phyloP scores from a whole-genome alignment of 2,797 vertebrate species.

The Danionella dracula region DNA sequence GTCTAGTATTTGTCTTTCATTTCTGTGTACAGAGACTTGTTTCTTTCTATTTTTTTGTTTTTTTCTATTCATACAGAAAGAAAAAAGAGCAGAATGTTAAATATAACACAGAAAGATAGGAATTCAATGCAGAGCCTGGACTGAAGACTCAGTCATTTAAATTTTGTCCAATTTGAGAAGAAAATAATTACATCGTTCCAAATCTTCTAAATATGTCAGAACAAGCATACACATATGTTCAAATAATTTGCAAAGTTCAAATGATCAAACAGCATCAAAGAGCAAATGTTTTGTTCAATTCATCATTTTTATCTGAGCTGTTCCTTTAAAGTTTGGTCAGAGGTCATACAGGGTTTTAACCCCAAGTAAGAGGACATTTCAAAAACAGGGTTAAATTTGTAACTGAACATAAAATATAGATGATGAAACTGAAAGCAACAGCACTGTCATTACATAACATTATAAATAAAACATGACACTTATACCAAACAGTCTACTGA shows the following conservation, averaged over 20 bases:
- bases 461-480: neutral
- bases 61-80: neutral
- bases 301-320: neutral
- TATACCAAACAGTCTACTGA: neutral
- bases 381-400: neutral
- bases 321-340: too few relatives aligned
- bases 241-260: too few relatives aligned
- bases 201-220: too few relatives aligned
- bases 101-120: neutral
- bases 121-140: neutral
- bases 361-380: too few relatives aligned
- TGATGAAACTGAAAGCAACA: neutral
- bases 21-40: neutral
- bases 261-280: too few relatives aligned
- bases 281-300: too few relatives aligned
- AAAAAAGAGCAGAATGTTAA: neutral
- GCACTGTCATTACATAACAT: neutral
- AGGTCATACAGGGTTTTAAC: too few relatives aligned
- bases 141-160: too few relatives aligned
- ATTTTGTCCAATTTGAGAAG: too few relatives aligned
- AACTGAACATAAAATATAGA: neutral
- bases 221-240: too few relatives aligned
- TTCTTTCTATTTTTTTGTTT: constrained; percentile 23
- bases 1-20: constrained; percentile 15
- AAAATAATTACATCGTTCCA: too few relatives aligned